Evolutionary conservation across 2,113 vertebrate species (phyloP).

Genomic region (Morphnarchus princeps): DNA sequence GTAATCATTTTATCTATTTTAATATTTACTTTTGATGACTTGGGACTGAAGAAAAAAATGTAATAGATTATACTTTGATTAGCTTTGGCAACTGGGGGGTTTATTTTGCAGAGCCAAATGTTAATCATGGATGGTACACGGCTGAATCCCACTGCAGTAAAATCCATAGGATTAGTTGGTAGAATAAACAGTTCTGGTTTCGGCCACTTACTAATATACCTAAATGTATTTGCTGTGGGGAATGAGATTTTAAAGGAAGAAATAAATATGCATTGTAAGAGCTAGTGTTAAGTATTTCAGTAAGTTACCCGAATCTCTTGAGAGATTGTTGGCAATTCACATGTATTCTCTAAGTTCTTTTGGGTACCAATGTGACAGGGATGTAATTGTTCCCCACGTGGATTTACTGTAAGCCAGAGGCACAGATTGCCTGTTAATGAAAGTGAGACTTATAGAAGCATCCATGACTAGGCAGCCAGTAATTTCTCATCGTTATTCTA

Average conservation of each 20-base stretch:
- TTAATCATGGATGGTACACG: background rate
- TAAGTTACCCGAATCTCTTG: background rate
- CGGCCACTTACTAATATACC: background rate
- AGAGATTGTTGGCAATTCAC: background rate
- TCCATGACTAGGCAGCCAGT: background rate
- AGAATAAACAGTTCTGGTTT: slow-evolving; percentile 17
- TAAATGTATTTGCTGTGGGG: slow-evolving; percentile 16
- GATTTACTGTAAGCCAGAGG: slow-evolving; percentile 9
- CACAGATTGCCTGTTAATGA: background rate
- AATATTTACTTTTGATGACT: slow-evolving; percentile 16
- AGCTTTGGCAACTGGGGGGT: background rate
- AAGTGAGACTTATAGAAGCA: background rate
- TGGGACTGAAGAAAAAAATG: background rate
- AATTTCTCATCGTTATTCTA: background rate
- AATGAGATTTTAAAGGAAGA: slow-evolving; percentile 1
- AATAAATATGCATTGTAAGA: background rate
- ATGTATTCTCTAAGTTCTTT: background rate
- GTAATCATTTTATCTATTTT: background rate
- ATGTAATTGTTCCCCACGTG: background rate
- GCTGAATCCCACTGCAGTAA: background rate
- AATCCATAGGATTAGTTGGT: background rate
- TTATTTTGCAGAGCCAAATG: background rate
- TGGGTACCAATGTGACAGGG: background rate
- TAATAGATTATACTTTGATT: background rate
- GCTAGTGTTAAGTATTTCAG: background rate